phyloP scores from a whole-genome alignment of 1,140 invertebrate species.

The Trachymyrmex cornetzi region DNA sequence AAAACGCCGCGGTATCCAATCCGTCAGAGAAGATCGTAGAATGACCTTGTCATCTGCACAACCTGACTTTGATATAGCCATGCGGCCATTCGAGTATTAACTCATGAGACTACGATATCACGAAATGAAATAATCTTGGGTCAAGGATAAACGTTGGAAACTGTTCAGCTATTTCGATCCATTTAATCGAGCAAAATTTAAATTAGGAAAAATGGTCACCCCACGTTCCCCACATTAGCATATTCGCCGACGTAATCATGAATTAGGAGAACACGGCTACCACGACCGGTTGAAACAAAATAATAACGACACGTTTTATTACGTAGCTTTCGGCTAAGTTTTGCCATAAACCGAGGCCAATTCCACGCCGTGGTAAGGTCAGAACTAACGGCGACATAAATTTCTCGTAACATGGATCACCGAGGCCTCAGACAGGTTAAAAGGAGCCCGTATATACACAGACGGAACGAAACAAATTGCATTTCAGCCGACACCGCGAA shows the following conservation, averaged over 20 bases:
- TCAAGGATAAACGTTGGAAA: constrained; percentile 4
- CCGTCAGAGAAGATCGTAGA: constrained; percentile 53
- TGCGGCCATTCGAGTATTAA: constrained; percentile 17
- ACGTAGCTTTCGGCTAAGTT: constrained; percentile 11
- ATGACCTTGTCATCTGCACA: constrained; percentile 69
- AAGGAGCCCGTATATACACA: constrained; percentile 51
- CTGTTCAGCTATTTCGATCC: background rate
- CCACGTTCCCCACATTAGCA: background rate
- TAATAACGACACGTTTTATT: constrained; percentile 36
- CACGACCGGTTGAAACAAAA: background rate
- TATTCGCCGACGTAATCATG: background rate
- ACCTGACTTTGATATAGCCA: constrained; percentile 66
- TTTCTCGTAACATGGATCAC: constrained; percentile 50
- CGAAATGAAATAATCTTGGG: background rate
- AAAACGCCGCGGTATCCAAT: constrained; percentile 68
- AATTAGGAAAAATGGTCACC: background rate
- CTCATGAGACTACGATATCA: background rate
- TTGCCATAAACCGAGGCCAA: constrained; percentile 43
- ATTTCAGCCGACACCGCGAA: constrained; percentile 60
- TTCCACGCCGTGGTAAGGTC: constrained; percentile 31
- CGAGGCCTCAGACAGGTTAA: constrained; percentile 64
- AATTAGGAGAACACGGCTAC: constrained; percentile 10
- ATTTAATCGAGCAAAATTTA: background rate
- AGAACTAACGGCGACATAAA: constrained; percentile 64
- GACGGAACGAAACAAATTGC: constrained; percentile 77